phyloP scores from a whole-genome alignment of 2,888 invertebrate species.

The Ornithoptera priamus region DNA sequence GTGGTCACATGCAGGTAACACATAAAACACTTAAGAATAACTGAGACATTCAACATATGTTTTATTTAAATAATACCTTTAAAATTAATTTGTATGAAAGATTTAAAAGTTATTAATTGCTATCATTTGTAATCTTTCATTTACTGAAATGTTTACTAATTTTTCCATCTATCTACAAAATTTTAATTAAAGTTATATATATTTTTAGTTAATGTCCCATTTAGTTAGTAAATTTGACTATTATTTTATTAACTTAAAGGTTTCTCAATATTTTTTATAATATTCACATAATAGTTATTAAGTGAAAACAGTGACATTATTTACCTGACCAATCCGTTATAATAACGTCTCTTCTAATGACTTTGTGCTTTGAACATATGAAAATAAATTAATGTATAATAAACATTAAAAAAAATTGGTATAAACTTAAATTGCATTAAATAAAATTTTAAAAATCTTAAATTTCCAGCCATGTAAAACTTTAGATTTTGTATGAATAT shows the following conservation, averaged over 20 bases:
- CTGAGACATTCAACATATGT: neutral
- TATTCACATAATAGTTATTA: neutral
- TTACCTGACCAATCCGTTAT: constrained; percentile 32
- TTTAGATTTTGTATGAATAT: constrained; percentile 10
- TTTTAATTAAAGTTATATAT: too few relatives aligned
- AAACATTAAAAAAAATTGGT: too few relatives aligned
- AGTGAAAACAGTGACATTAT: constrained; percentile 12
- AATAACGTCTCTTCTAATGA: neutral
- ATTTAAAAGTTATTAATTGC: too few relatives aligned
- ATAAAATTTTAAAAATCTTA: constrained; percentile 29
- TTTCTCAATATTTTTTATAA: too few relatives aligned
- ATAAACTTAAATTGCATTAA: constrained; percentile 24
- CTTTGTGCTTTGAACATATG: neutral
- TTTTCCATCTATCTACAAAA: too few relatives aligned
- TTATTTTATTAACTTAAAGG: too few relatives aligned
- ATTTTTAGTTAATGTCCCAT: too few relatives aligned
- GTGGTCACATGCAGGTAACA: constrained; percentile 37
- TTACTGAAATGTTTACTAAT: too few relatives aligned
- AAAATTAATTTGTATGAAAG: too few relatives aligned
- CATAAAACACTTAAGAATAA: constrained; percentile 30
- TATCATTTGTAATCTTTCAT: too few relatives aligned
- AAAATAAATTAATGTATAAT: neutral
- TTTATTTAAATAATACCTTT: too few relatives aligned
- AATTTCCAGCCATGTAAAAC: constrained; percentile 27
- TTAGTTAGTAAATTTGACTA: too few relatives aligned